Evolutionary conservation across 1,140 invertebrate species (phyloP).

Genomic region (Wiebesia pumilae): DNA sequence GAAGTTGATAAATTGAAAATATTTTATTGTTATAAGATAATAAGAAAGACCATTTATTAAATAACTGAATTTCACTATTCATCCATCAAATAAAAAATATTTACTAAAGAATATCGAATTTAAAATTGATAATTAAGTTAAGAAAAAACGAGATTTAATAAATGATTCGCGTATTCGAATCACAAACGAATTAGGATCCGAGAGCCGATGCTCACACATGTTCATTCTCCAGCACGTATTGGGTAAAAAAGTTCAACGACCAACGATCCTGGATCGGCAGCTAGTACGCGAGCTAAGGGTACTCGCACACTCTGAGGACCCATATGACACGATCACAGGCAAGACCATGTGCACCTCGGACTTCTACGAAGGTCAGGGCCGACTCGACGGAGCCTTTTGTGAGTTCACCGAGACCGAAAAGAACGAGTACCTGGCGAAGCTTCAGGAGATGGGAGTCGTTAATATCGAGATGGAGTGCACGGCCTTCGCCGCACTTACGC

Average conservation of each 20-base stretch:
- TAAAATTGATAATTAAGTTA: too few species aligned
- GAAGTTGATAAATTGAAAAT: too few species aligned
- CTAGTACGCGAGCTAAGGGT: constrained; percentile 86
- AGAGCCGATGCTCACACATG: not conserved
- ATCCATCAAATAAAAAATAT: too few species aligned
- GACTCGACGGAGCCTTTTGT: constrained; percentile 97
- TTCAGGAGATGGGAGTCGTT: constrained; percentile 87
- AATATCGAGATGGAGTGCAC: constrained; percentile 99
- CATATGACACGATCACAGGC: constrained; percentile 90
- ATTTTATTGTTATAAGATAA: too few species aligned
- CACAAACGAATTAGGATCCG: too few species aligned
- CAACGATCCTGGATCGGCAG: constrained; percentile 87
- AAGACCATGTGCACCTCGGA: constrained; percentile 97
- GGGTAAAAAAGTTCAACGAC: constrained; percentile 88
- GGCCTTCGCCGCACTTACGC: constrained; percentile 93
- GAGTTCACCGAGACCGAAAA: constrained; percentile 94
- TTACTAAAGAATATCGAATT: too few species aligned
- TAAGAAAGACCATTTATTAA: too few species aligned
- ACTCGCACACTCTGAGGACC: constrained; percentile 82
- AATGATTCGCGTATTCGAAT: too few species aligned
- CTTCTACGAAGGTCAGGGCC: constrained; percentile 97
- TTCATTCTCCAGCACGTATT: constrained; percentile 84
- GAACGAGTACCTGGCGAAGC: constrained; percentile 87
- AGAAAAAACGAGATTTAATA: too few species aligned
- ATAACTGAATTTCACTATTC: too few species aligned